Conservation (phyloP, 2,888 invertebrate genomes). For the Heliconius erato region DNA sequence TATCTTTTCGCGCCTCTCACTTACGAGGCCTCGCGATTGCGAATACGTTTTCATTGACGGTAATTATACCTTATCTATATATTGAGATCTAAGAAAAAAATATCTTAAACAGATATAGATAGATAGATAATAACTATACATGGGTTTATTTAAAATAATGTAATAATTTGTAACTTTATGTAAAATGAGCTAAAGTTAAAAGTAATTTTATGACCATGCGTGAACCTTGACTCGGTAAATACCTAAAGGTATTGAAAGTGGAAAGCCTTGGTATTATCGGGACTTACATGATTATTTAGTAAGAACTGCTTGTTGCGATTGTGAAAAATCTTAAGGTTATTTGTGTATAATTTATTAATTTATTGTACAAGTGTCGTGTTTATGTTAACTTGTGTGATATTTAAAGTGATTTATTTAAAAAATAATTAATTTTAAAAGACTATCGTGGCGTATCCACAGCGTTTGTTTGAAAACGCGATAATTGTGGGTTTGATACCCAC, state of each 20-base stretch:
- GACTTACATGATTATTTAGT: constrained; percentile 71
- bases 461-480: not conserved
- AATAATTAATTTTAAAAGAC: not conserved
- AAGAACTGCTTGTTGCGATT: constrained; percentile 64
- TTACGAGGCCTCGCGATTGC: constrained; percentile 60
- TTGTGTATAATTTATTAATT: not conserved
- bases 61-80: constrained; percentile 32
- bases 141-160: not conserved
- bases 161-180: not conserved
- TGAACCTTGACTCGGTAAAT: constrained; percentile 38
- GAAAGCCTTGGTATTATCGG: constrained; percentile 82
- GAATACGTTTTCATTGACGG: constrained; percentile 56
- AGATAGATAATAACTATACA: not conserved
- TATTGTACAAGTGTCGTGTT: constrained; percentile 2
- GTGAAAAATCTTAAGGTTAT: constrained; percentile 64
- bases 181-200: not conserved
- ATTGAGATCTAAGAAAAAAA: constrained; percentile 33
- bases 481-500: not conserved
- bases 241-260: constrained; percentile 69
- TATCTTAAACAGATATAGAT: not conserved
- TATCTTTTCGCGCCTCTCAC: constrained; percentile 59
- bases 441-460: not conserved
- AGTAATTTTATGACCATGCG: constrained; percentile 22
- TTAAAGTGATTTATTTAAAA: not conserved
- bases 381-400: not conserved